Evolutionary conservation across 2,113 vertebrate species (phyloP), one percentile per base, ranked within the genome.

Genomic region (Neodon shergylaensis): DNA sequence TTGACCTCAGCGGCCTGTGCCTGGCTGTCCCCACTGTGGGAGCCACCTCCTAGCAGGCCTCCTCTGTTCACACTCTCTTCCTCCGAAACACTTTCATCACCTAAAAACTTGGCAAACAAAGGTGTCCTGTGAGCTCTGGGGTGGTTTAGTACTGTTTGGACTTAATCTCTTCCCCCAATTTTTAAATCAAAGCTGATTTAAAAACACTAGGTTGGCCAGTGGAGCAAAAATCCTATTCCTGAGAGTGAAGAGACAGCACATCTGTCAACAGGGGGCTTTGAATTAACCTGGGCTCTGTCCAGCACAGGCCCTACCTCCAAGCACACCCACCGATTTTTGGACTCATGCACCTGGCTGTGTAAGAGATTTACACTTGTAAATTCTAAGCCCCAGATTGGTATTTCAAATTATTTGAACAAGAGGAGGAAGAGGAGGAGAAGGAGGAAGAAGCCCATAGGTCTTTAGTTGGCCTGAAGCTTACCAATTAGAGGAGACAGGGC

Each of bases 311-410:
- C 99, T 99, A 99, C 99, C 98, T 98, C 24, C 3, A 2, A 83
- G 42, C 81, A 63, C 24, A 83, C 58, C 28, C 39, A 63, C 0
- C 8, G 26, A 96, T 96, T 97, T 90, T 91, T 88, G 95, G 93
- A 92, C n/a, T 94, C 98, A 98, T 96, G 84, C 98, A 99, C 98
- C 98, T 99, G 98, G 97, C 96, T 98, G 91, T 97, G 83, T 78
- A 88, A 97, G 95, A 98, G 97, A 97, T 98, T 98, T 98, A 98
- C 98, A 98, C 97, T 98, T 98, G 96, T 96, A 98, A 99, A 98
- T 98, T 98, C 97, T 96, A 96, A 97, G 96, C 97, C 98, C 97
- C 3, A 61, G 78, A 81, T 78, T 89, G 96, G 95, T 76, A 97
- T 88, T 98, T 97, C 86, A 96, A 97, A n/a, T 58, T 94, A 36